phyloP scores from a whole-genome alignment of 2,797 vertebrate genomes.

The Percopsis omiscomaycus region DNA sequence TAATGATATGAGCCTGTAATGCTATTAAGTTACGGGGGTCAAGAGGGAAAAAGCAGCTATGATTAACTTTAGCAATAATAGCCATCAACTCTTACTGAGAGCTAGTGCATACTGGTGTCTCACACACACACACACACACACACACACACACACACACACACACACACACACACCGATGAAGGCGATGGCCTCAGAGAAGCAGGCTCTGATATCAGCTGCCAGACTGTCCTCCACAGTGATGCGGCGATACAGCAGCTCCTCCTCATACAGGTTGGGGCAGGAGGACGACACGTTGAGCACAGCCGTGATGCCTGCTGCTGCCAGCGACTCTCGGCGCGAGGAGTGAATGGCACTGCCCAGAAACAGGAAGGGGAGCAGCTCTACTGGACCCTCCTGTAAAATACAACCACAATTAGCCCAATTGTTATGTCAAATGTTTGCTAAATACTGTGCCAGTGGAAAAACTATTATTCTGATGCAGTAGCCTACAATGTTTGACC shows the following conservation, averaged over 20 bases:
- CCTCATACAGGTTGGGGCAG: slow-evolving; percentile 85
- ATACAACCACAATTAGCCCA: neutral
- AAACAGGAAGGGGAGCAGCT: slow-evolving; percentile 86
- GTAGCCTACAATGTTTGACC: neutral
- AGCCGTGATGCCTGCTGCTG: slow-evolving; percentile 81
- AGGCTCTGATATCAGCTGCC: slow-evolving; percentile 81
- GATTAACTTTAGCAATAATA: no score
- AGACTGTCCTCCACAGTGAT: slow-evolving; percentile 86
- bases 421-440: neutral
- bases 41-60: no score
- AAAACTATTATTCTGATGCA: neutral
- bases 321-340: slow-evolving; percentile 78
- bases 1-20: no score
- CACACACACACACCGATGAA: slow-evolving; percentile 79
- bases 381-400: slow-evolving; percentile 82
- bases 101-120: no score
- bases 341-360: slow-evolving; percentile 86
- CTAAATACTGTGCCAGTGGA: neutral
- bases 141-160: neutral
- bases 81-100: no score
- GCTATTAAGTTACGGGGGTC: no score
- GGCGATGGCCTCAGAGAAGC: slow-evolving; percentile 84
- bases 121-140: no score
- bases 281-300: slow-evolving; percentile 87
- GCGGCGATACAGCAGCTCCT: slow-evolving; percentile 80